These are phyloP conservation scores for Selenia dentaria DNA, from an alignment of 2,888 invertebrate species.

Conservation along the genomic window DNA sequence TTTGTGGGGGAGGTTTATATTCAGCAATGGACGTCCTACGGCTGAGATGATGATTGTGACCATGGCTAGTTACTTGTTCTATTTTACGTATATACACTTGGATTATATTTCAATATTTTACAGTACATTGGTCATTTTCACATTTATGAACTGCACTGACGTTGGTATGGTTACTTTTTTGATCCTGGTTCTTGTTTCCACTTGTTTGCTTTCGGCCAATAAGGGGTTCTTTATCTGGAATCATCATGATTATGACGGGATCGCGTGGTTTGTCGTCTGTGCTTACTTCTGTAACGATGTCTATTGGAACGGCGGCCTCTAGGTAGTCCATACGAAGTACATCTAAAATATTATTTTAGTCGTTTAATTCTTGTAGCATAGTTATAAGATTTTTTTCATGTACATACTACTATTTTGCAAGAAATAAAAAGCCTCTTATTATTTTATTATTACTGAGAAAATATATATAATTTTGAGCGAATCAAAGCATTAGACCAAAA, in stretches of 20 bases:
- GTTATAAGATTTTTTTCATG: too few species aligned
- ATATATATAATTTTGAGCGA: too few species aligned
- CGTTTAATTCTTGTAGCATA: too few species aligned
- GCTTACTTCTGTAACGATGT: constrained; percentile 7
- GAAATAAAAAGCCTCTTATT: too few species aligned
- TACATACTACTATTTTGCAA: too few species aligned
- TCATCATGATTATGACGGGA: constrained; percentile 7
- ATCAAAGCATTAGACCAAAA: too few species aligned
- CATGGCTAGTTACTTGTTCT: too few species aligned
- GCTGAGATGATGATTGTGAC: too few species aligned
- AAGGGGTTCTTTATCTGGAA: constrained; percentile 6
- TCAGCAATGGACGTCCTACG: too few species aligned
- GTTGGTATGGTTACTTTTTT: neutral
- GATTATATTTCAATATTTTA: neutral
- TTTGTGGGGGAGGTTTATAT: too few species aligned
- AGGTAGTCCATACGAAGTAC: neutral
- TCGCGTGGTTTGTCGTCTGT: neutral
- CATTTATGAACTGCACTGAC: neutral
- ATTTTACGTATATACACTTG: too few species aligned
- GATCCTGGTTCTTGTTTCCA: neutral
- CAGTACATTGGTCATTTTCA: neutral
- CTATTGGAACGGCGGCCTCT: constrained; percentile 10
- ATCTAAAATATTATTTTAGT: constrained; percentile 10
- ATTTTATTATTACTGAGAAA: too few species aligned
- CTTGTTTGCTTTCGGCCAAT: constrained; percentile 2